phyloP scores from a whole-genome alignment of 2,888 invertebrate species.

The Sipunculus nudus region DNA sequence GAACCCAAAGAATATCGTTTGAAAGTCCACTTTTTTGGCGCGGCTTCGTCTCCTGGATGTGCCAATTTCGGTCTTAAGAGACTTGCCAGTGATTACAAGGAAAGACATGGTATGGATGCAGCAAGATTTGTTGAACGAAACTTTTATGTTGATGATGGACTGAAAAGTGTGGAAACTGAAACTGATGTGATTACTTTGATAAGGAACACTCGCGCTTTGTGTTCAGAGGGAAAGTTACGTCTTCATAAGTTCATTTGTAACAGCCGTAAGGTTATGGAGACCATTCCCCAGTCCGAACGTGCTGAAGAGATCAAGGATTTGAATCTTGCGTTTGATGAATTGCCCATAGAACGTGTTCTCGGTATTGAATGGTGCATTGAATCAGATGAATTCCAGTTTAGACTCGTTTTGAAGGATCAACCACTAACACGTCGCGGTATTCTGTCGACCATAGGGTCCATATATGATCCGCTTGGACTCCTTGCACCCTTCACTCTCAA shows the following conservation, averaged over 20 bases:
- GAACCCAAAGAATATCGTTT: neutral
- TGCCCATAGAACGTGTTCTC: neutral
- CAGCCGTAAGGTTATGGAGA: constrained; percentile 8
- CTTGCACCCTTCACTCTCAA: constrained; percentile 61
- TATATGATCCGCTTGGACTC: constrained; percentile 57
- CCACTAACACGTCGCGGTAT: constrained; percentile 14
- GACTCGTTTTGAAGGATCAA: neutral
- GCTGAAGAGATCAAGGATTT: neutral
- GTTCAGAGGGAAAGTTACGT: neutral
- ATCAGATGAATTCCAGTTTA: constrained; percentile 8
- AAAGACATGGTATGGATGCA: no score
- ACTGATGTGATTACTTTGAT: constrained; percentile 5
- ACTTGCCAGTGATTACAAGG: neutral
- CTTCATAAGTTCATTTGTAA: constrained; percentile 25
- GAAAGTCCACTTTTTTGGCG: neutral
- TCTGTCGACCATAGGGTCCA: constrained; percentile 10
- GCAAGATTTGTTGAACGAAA: constrained; percentile 19
- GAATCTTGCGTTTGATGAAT: neutral
- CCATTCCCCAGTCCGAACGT: constrained; percentile 4
- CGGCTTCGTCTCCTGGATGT: neutral
- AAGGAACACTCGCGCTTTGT: constrained; percentile 1
- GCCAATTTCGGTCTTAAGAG: constrained; percentile 10
- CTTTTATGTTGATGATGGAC: constrained; percentile 37
- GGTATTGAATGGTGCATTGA: constrained; percentile 3
- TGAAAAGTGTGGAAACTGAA: constrained; percentile 6